phyloP scores from a whole-genome alignment of 2,113 vertebrate genomes.

The Brienomyrus brachyistius region DNA sequence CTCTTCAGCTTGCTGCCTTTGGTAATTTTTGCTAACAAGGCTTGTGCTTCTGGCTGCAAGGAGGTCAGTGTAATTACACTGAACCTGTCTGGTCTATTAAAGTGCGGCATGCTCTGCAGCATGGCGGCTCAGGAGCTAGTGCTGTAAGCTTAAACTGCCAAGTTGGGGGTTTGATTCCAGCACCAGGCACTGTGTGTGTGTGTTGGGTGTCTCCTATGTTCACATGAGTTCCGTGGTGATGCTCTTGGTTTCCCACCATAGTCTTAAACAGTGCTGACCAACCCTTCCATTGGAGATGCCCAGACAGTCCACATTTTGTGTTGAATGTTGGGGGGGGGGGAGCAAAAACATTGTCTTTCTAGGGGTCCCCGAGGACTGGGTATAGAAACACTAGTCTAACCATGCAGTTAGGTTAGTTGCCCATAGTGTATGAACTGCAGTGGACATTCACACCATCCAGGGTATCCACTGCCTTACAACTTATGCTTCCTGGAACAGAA shows the following conservation, averaged over 20 bases:
- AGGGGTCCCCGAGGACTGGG: background rate
- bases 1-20: background rate
- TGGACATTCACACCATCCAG: background rate
- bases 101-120: background rate
- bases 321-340: background rate
- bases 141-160: background rate
- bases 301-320: background rate
- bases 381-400: background rate
- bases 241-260: background rate
- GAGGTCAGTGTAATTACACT: background rate
- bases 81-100: background rate
- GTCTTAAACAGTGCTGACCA: background rate
- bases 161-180: background rate
- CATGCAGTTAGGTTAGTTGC: background rate
- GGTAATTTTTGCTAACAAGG: constrained; percentile 11
- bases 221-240: background rate
- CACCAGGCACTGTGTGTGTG: background rate
- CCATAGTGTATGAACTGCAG: background rate
- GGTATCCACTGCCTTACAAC: background rate
- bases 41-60: background rate
- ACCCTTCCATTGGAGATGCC: background rate
- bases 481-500: background rate
- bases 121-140: background rate
- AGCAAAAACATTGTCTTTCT: too few species aligned
- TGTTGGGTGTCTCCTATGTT: background rate